A percentile compares a stretch with the other conserved stretches of the same genome.
phyloP scores from a whole-genome alignment of 1,140 invertebrate species.

The Drosophila equinoxialis region DNA sequence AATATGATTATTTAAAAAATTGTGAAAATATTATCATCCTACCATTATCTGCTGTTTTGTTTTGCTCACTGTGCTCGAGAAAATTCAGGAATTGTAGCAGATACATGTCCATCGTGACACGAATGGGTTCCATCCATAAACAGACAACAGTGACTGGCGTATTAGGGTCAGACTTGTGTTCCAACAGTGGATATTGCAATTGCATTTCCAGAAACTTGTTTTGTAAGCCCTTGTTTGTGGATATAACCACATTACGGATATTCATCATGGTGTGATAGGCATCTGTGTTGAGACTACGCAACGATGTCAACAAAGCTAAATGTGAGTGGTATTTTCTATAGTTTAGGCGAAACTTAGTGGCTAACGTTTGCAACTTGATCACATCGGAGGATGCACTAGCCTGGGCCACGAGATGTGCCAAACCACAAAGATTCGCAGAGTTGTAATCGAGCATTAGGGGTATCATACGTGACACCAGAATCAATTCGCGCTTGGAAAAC shows the following conservation, averaged over 20 bases:
- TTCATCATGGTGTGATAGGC: conserved; percentile 65
- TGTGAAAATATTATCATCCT: not conserved
- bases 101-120: conserved; percentile 56
- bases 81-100: conserved; percentile 70
- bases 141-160: conserved; percentile 49
- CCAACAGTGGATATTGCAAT: conserved; percentile 47
- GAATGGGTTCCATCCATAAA: conserved; percentile 66
- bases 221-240: conserved; percentile 45
- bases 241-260: conserved; percentile 54
- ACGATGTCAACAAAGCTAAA: conserved; percentile 32
- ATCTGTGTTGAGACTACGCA: conserved; percentile 59
- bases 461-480: conserved; percentile 44
- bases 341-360: conserved; percentile 48
- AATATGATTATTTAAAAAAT: not conserved
- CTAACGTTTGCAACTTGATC: conserved; percentile 62
- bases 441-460: conserved; percentile 41
- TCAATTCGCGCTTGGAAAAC: conserved; percentile 72
- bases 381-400: conserved; percentile 47
- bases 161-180: not conserved
- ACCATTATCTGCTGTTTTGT: conserved; percentile 41
- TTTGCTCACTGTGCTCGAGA: conserved; percentile 8
- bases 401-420: conserved; percentile 38
- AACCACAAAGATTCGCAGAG: conserved; percentile 13
- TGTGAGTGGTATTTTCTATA: conserved; percentile 57
- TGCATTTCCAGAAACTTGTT: conserved; percentile 74